These are phyloP conservation scores for Corvus moneduloides DNA, from an alignment of 2,113 vertebrate species.

Conservation along the genomic window DNA sequence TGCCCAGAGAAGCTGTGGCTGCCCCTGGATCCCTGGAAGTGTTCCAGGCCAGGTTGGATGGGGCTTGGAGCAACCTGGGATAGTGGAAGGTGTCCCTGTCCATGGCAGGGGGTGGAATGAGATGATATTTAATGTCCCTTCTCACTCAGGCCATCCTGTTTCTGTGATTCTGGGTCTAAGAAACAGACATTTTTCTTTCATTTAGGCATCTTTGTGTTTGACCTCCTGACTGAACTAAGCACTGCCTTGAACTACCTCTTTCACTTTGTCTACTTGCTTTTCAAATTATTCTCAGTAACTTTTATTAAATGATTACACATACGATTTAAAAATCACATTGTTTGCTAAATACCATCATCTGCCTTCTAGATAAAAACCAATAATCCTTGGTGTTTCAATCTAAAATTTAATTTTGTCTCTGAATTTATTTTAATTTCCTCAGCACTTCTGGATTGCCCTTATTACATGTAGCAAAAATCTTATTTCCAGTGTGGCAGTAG, in stretches of 20 bases:
- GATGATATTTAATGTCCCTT: not conserved
- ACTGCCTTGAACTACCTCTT: not conserved
- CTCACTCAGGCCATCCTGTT: not conserved
- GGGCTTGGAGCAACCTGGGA: not conserved
- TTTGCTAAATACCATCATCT: not conserved
- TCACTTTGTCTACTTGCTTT: not conserved
- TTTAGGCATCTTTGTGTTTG: not conserved
- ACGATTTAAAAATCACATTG: not conserved
- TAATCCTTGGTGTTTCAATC: conserved; percentile 13
- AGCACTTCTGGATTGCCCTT: not conserved
- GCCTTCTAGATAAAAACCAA: conserved; percentile 25
- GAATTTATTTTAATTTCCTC: conserved; percentile 48
- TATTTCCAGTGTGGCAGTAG: not conserved
- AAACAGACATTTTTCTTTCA: not conserved
- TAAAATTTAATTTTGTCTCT: conserved; percentile 34
- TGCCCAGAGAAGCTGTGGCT: not conserved
- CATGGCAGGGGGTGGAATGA: rapidly evolving
- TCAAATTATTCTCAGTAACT: not conserved
- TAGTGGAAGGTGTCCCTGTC: not conserved
- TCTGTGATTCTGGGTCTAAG: not conserved
- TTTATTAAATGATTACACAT: not conserved
- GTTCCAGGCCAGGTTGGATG: rapidly evolving
- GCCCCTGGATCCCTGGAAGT: not conserved
- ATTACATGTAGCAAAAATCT: not conserved
- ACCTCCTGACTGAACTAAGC: not conserved